These are phyloP conservation scores for Dendronephthya gigantea DNA, from an alignment of 64 coral and sea anemone species.

Conservation along the genomic window DNA sequence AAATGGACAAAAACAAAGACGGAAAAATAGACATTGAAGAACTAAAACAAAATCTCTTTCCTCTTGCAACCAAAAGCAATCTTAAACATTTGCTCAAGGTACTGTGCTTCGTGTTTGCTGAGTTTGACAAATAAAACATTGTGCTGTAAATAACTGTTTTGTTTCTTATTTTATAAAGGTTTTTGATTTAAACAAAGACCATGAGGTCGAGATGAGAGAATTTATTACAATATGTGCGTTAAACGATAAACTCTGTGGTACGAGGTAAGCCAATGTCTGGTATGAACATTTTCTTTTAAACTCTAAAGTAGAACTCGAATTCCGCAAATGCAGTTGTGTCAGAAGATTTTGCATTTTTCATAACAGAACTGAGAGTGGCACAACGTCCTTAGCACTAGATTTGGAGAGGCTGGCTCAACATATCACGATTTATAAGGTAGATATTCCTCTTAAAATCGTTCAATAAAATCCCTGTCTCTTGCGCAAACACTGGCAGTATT, in stretches of 20 bases:
- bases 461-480: too few relatives aligned
- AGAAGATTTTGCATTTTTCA: not conserved
- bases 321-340: too few relatives aligned
- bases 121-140: not conserved
- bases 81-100: constrained; percentile 86
- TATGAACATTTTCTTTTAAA: not conserved
- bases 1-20: constrained; percentile 93
- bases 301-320: too few relatives aligned
- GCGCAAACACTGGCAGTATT: too few relatives aligned
- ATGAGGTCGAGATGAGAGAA: constrained; percentile 71
- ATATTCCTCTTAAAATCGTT: too few relatives aligned
- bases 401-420: constrained; percentile 68
- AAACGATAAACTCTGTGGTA: constrained; percentile 75
- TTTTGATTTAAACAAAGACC: constrained; percentile 95
- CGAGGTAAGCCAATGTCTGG: constrained; percentile 27
- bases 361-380: constrained; percentile 63
- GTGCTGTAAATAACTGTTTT: not conserved
- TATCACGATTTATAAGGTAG: constrained; percentile 90
- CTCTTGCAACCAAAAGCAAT: constrained; percentile 51
- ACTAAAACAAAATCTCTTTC: constrained; percentile 67
- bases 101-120: not conserved
- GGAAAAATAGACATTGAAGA: constrained; percentile 81
- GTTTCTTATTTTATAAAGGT: constrained; percentile 40
- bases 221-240: constrained; percentile 91
- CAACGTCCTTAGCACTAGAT: constrained; percentile 65